phyloP scores from a whole-genome alignment of 2,113 vertebrate species.

The Solea solea region DNA sequence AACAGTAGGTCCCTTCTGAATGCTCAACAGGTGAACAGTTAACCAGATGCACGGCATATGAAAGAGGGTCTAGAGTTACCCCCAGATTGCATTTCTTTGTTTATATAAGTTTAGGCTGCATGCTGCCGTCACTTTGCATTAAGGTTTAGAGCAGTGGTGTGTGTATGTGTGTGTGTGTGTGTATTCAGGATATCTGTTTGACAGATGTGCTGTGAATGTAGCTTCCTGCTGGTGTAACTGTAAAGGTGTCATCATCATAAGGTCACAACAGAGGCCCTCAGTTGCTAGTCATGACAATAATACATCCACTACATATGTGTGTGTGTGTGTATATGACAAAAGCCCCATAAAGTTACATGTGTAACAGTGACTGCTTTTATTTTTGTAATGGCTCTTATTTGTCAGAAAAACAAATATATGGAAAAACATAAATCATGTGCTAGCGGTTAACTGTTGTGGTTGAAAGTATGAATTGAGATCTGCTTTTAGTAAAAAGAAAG shows the following conservation, averaged over 20 bases:
- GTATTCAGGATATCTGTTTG: constrained; percentile 34
- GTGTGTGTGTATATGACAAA: not conserved
- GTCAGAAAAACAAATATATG: constrained; percentile 7
- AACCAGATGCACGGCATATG: constrained; percentile 67
- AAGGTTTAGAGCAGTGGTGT: constrained; percentile 38
- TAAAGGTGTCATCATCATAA: constrained; percentile 52
- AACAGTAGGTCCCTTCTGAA: constrained; percentile 55
- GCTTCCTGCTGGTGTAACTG: constrained; percentile 54
- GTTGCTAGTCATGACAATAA: constrained; percentile 35
- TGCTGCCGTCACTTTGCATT: constrained; percentile 56
- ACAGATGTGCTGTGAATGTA: constrained; percentile 48
- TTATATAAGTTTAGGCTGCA: constrained; percentile 37
- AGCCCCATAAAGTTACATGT: not conserved
- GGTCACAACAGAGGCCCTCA: constrained; percentile 27
- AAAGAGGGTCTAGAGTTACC: constrained; percentile 61
- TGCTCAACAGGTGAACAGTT: constrained; percentile 64
- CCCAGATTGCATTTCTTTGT: constrained; percentile 51
- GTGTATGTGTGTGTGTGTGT: not conserved
- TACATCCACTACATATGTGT: not conserved
- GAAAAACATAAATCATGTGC: not conserved
- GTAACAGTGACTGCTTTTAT: not conserved
- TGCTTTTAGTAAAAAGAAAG: not conserved
- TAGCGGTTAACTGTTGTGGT: constrained; percentile 2
- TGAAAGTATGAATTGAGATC: constrained; percentile 23
- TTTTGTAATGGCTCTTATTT: not conserved